Evolutionary conservation across 2,797 vertebrate species (phyloP), one percentile per base, ranked within the genome.

Genomic region (Rhynchotus rufescens): DNA sequence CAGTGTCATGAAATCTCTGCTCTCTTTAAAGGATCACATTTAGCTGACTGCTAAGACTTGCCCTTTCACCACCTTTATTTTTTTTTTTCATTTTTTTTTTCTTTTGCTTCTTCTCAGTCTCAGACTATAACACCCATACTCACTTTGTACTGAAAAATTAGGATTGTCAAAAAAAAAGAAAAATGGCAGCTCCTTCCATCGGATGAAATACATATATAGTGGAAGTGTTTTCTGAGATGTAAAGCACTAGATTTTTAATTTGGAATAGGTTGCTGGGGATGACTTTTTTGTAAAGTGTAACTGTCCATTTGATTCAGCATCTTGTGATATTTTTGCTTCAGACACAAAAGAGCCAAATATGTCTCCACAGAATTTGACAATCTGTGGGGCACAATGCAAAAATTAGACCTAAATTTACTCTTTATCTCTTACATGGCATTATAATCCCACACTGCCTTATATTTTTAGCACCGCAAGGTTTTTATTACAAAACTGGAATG

Each of bases 141-240:
- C 97, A 96, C 96, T 97, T 98, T 97, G 95, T 93, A 95, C 97
- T 85, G 94, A 36, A 94, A 98, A 97, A 97, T 96, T 89, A 96
- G 88, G 96, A 91, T 52, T 97, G 96, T 38, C 9, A 93, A 89
- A 95, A 96, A 45, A 42, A 15, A 42, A 17, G 96, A 40, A 49
- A 17, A 88, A 97, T 96, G 95, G 93, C 82, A 95, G 96, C 88
- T 97, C 86, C 92, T 95, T 97, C 96, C 92, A 97, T 94, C 92
- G 94, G 96, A 97, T 97, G 95, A 98, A 98, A 98, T 97, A 98
- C 98, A 98, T 97, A 98, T 94, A 98, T 96, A 98, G 94, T 88
- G 68, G 88, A 89, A 92, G 22, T 89, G 81, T 85, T 92, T 93
- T 81, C 89, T 61, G 34, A 77, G 30, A 84, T 97, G 96, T 85